Conservation (phyloP, 2,113 vertebrate species). For the Leptocoma aspasia region DNA sequence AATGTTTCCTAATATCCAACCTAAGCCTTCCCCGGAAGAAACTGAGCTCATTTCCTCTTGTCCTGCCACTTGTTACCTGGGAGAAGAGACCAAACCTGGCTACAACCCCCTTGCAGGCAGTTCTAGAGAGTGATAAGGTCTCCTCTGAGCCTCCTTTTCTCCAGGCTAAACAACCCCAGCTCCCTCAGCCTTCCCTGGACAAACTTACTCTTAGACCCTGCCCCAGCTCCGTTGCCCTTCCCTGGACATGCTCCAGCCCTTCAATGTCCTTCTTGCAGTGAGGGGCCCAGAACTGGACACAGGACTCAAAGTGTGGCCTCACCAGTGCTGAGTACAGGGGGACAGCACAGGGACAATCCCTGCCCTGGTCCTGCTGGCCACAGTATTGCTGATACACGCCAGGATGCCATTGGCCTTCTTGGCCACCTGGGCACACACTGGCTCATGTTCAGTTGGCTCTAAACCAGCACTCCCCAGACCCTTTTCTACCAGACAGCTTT, state of each 20-base stretch:
- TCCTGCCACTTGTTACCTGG: background rate
- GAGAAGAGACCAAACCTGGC: background rate
- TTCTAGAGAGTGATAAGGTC: background rate
- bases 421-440: too few relatives aligned
- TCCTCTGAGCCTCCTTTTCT: background rate
- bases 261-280: background rate
- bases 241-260: background rate
- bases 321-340: accelerated
- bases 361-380: background rate
- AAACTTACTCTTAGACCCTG: background rate
- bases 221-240: background rate
- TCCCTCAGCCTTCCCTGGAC: background rate
- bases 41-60: background rate
- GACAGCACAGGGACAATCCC: background rate
- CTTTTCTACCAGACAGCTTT: background rate
- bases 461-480: background rate
- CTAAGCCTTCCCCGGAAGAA: background rate
- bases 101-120: background rate
- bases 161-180: background rate
- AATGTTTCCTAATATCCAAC: background rate
- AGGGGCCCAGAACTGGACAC: background rate
- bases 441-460: background rate
- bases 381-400: background rate
- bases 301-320: background rate
- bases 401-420: background rate